Evolutionary conservation across 2,797 vertebrate species (phyloP), one percentile per base, ranked within the genome.

Genomic region (Helarctos malayanus): DNA sequence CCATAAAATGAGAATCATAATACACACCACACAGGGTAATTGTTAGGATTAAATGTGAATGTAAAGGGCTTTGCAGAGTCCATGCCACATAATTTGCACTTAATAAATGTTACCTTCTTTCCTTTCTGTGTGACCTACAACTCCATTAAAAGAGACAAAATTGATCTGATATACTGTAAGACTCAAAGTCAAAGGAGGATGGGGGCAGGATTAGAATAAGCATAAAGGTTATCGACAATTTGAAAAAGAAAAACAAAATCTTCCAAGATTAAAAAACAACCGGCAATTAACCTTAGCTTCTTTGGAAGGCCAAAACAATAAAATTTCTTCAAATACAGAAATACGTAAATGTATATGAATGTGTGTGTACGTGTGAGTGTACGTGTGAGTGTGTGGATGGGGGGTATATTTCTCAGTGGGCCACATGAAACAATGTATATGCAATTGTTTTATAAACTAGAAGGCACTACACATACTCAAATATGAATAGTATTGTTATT

Each of bases 1-100:
- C 89, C 91, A 65, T 94, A 97, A 97, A 97, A 94, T 84, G 69
- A 97, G 89, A 93, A 29, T 83, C 75, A 45, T 93, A 94, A 76
- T 83, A 94, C 45, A 89, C n/a, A 91, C 78, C 75, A 94, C 75
- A 85, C n/a, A 93, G 61, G 45, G 52, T 93, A 89, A 86, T 75
- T 76, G 81, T 91, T 63, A 91, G 38, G 21, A 76, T 87, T 91
- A 68, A 79, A 35, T 76, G 63, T 73, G 82, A 86, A 93, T 71
- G 75, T n/a, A 82, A 92, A 94, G 47, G 68, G 12, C 68, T 80
- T 89, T 86, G n/a, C 52, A 91, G 83, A 93, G 79, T 61, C 29
- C 23, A 82, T 59, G 56, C 9, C 63, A 84, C 52, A 56, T 91
- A 87, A 57, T 94, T 93, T 89, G 21, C 4, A 45, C 75, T 91